phyloP scores from a whole-genome alignment of 2,888 invertebrate genomes.

The Diloba caeruleocephala region DNA sequence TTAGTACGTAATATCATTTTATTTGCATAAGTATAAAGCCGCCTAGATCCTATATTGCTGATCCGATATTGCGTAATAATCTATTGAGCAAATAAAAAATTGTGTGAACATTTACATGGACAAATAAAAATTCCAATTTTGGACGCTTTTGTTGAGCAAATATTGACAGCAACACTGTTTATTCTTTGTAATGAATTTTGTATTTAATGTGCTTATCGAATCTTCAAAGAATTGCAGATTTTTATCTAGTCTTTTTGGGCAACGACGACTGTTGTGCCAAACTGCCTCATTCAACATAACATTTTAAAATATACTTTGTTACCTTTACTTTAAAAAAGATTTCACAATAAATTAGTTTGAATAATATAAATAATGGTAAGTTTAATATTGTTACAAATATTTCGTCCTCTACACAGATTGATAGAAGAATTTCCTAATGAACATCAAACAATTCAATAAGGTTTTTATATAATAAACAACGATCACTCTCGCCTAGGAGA shows the following conservation, averaged over 20 bases:
- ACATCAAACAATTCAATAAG: slow-evolving; percentile 13
- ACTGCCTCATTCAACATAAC: background rate
- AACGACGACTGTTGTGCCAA: slow-evolving; percentile 3
- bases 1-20: background rate
- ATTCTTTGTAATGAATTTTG: slow-evolving; percentile 16
- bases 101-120: slow-evolving; percentile 18
- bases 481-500: slow-evolving; percentile 91
- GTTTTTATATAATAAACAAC: slow-evolving; percentile 46
- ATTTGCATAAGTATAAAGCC: background rate
- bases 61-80: slow-evolving; percentile 9
- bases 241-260: background rate
- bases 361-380: background rate
- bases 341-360: background rate
- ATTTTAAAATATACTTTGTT: too few species aligned
- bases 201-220: slow-evolving; percentile 20
- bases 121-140: slow-evolving; percentile 31
- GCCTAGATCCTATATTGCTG: background rate
- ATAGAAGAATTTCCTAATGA: background rate
- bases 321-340: background rate
- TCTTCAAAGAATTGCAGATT: slow-evolving; percentile 11
- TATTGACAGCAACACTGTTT: slow-evolving; percentile 25
- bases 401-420: background rate
- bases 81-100: slow-evolving; percentile 17
- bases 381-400: background rate
- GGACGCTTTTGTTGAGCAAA: slow-evolving; percentile 27